A percentile compares a stretch with the other conserved stretches of the same genome.
Conservation (phyloP, 2,888 invertebrate species). For the Parnassius glacialis region DNA sequence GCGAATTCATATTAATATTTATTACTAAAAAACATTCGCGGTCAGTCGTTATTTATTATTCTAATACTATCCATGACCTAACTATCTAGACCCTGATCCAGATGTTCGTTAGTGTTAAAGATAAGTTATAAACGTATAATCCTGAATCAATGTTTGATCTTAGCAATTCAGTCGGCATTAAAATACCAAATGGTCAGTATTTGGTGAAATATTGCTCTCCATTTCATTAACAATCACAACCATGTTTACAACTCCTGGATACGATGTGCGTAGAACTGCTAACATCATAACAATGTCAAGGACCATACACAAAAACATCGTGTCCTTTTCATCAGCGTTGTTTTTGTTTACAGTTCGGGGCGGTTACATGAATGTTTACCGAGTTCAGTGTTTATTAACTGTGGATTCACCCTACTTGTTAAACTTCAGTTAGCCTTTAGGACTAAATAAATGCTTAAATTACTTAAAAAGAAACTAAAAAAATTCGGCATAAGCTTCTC, state of each 20-base stretch:
- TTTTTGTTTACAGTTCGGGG: not conserved
- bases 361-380: not conserved
- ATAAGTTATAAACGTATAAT: not conserved
- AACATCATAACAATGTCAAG: not conserved
- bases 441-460: too few species aligned
- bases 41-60: constrained; percentile 5
- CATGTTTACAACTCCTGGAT: not conserved
- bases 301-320: not conserved
- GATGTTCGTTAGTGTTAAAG: not conserved
- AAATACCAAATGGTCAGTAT: not conserved
- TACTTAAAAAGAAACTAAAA: too few species aligned
- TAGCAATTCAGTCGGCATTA: not conserved
- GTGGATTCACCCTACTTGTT: not conserved
- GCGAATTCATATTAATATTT: too few species aligned
- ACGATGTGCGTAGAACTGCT: not conserved
- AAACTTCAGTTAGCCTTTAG: not conserved
- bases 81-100: constrained; percentile 4
- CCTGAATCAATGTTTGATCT: constrained; percentile 14
- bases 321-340: constrained; percentile 3
- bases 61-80: constrained; percentile 11
- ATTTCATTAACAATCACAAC: not conserved
- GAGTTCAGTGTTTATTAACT: not conserved
- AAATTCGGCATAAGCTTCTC: too few species aligned
- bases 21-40: not conserved
- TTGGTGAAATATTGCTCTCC: not conserved